Evolutionary conservation across 2,113 vertebrate genomes (phyloP).

Genomic region (Mobula birostris): DNA sequence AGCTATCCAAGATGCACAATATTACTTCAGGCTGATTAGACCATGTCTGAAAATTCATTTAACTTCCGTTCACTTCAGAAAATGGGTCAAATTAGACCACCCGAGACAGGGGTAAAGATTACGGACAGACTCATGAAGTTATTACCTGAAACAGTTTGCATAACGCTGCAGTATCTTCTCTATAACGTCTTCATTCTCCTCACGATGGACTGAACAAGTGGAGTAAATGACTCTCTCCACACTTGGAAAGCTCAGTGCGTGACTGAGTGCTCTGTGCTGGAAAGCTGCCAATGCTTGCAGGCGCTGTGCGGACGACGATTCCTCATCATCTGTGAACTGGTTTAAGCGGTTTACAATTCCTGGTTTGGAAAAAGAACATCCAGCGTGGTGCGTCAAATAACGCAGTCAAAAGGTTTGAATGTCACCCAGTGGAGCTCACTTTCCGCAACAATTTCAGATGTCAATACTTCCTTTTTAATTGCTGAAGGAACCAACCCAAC

Average conservation of each 20-base stretch:
- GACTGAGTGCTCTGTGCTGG: slow-evolving; percentile 70
- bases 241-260: slow-evolving; percentile 70
- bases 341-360: slow-evolving; percentile 70
- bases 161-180: slow-evolving; percentile 58
- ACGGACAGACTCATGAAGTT: not conserved
- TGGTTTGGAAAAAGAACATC: slow-evolving; percentile 43
- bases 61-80: not conserved
- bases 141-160: slow-evolving; percentile 63
- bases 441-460: not conserved
- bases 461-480: not conserved
- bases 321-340: slow-evolving; percentile 45
- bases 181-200: slow-evolving; percentile 89
- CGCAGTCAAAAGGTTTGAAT: not conserved
- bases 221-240: slow-evolving; percentile 78
- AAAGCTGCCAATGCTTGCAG: slow-evolving; percentile 71
- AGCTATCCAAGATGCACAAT: not conserved
- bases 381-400: too few species aligned
- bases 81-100: not conserved
- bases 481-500: not conserved
- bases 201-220: slow-evolving; percentile 78
- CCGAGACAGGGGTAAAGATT: not conserved
- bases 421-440: not conserved
- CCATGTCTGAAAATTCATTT: not conserved
- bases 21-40: not conserved
- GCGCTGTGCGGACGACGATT: slow-evolving; percentile 45